These are phyloP conservation scores for Apeira syringaria DNA, from an alignment of 2,888 invertebrate genomes.

Conservation along the genomic window DNA sequence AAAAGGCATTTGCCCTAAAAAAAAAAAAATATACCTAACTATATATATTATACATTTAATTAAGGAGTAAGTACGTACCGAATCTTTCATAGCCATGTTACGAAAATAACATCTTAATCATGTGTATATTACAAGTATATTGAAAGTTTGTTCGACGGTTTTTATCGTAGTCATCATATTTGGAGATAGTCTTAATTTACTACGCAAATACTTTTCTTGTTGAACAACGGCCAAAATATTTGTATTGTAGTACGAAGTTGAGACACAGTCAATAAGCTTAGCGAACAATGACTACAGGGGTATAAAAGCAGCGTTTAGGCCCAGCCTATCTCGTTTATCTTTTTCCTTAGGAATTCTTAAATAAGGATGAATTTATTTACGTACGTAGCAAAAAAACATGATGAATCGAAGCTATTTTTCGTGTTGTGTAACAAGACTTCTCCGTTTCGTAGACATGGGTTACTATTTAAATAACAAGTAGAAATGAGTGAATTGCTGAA, in stretches of 20 bases:
- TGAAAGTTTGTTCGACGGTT: slow-evolving; percentile 23
- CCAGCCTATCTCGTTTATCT: slow-evolving; percentile 15
- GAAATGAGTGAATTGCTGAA: slow-evolving; percentile 23
- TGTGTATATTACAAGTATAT: slow-evolving; percentile 27
- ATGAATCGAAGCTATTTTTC: slow-evolving; percentile 7
- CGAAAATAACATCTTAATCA: no score
- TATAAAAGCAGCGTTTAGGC: slow-evolving; percentile 14
- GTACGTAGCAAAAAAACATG: slow-evolving; percentile 1
- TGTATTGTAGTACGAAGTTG: slow-evolving; percentile 16
- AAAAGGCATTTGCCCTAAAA: no score
- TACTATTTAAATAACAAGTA: slow-evolving; percentile 18
- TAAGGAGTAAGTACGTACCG: no score
- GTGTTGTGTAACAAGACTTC: slow-evolving; percentile 12
- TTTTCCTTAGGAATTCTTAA: slow-evolving; percentile 8
- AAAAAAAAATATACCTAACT: no score
- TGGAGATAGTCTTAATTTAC: slow-evolving; percentile 17
- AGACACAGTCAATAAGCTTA: slow-evolving; percentile 17
- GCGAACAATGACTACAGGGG: slow-evolving; percentile 12
- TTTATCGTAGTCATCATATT: slow-evolving; percentile 15
- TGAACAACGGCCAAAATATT: slow-evolving; percentile 10
- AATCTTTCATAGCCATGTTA: no score
- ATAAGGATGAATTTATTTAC: slow-evolving; percentile 15
- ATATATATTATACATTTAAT: no score
- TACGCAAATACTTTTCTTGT: slow-evolving; percentile 10
- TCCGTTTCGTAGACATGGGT: slow-evolving; percentile 9